phyloP scores from a whole-genome alignment of 2,113 vertebrate genomes.

The Taxidea taxus region DNA sequence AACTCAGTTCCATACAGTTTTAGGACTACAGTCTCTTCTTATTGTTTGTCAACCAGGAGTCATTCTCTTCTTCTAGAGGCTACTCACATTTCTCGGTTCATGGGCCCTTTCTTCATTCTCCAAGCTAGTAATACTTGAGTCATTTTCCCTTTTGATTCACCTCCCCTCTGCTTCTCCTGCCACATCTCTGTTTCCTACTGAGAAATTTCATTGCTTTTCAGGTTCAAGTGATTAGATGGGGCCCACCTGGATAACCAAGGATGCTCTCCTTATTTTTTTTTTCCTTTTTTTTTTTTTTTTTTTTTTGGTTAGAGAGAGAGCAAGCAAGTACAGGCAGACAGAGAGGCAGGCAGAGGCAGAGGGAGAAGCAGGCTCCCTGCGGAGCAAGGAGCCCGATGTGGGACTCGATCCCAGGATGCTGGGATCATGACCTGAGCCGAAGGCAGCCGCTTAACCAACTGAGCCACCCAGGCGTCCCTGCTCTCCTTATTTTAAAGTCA shows the following conservation, averaged over 20 bases:
- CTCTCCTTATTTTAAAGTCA: neutral
- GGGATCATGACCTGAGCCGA: too few relatives aligned
- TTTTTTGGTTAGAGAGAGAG: too few relatives aligned
- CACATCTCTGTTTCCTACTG: neutral
- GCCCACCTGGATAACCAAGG: neutral
- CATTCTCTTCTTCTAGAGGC: neutral
- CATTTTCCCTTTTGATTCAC: neutral
- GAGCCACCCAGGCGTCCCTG: too few relatives aligned
- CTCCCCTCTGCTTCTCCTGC: neutral
- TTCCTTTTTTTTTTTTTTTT: too few relatives aligned
- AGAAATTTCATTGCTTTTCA: neutral
- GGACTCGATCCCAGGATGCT: too few relatives aligned
- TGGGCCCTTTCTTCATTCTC: neutral
- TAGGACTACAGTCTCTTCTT: neutral
- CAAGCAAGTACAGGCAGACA: too few relatives aligned
- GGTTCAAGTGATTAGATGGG: neutral
- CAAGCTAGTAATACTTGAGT: neutral
- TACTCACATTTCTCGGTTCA: neutral
- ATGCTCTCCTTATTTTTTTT: neutral
- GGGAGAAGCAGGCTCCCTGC: too few relatives aligned
- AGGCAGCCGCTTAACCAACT: too few relatives aligned
- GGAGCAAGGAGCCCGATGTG: too few relatives aligned
- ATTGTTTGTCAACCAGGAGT: neutral
- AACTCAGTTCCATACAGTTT: neutral
- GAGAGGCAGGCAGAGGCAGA: too few relatives aligned